phyloP scores from a whole-genome alignment of 2,888 invertebrate species.

The Pheosia gnoma region DNA sequence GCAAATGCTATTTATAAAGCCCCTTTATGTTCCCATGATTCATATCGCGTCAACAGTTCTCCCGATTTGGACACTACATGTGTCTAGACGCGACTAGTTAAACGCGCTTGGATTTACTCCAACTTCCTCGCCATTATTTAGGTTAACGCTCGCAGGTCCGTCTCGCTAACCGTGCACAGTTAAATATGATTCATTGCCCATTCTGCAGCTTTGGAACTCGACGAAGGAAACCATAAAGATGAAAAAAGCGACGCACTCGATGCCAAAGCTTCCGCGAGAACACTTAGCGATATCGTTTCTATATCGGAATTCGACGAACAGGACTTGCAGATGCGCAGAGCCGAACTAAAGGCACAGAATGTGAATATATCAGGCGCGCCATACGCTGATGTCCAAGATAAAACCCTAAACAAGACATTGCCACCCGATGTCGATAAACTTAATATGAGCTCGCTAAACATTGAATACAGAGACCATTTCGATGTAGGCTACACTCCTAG shows the following conservation, averaged over 20 bases:
- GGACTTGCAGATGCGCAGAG: conserved; percentile 82
- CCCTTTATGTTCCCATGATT: conserved; percentile 25
- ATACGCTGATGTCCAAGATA: conserved; percentile 49
- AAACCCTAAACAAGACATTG: conserved; percentile 60
- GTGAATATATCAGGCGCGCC: conserved; percentile 53
- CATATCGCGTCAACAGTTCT: conserved; percentile 20
- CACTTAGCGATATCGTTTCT: conserved; percentile 88
- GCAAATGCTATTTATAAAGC: conserved; percentile 4
- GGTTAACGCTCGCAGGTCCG: conserved; percentile 39
- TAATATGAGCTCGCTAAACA: conserved; percentile 69
- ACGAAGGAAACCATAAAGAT: conserved; percentile 80
- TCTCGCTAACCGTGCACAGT: conserved; percentile 26
- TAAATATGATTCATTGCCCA: conserved; percentile 46
- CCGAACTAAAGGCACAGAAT: conserved; percentile 69
- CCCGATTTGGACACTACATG: conserved; percentile 35
- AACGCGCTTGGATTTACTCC: conserved; percentile 55
- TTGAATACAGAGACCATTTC: conserved; percentile 64
- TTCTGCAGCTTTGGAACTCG: conserved; percentile 83
- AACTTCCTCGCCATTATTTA: conserved; percentile 52
- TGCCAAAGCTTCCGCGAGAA: conserved; percentile 87
- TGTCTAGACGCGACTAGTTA: conserved; percentile 43
- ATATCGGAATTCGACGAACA: conserved; percentile 89
- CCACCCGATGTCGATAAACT: conserved; percentile 65
- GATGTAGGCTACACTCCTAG: conserved; percentile 62
- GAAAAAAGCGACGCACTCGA: conserved; percentile 71